Percentiles rank a stretch among this genome's conserved stretches.
phyloP scores from a whole-genome alignment of 2,797 vertebrate genomes.

The Malurus leucopterus region DNA sequence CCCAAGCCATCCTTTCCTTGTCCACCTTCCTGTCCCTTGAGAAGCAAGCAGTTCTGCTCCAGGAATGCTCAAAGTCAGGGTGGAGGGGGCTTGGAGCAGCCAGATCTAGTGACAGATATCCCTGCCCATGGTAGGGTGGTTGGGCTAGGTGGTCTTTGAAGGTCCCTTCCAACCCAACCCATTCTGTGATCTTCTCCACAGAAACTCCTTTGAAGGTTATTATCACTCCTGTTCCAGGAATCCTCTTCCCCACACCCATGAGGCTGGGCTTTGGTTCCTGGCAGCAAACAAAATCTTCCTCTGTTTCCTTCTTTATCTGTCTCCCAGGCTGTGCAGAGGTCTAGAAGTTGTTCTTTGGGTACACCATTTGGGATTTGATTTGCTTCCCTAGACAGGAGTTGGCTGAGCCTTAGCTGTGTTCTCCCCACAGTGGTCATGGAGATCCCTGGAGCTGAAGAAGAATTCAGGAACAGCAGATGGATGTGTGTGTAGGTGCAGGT shows the following conservation, averaged over 20 bases:
- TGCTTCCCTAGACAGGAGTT: background rate
- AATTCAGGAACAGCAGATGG: background rate
- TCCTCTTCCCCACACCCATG: background rate
- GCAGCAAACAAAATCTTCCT: background rate
- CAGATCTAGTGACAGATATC: background rate
- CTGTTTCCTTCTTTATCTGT: background rate
- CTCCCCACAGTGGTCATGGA: rapidly evolving
- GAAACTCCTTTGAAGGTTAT: background rate
- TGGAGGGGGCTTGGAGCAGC: background rate
- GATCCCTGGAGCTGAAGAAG: background rate
- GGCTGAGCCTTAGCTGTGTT: background rate
- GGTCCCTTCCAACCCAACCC: background rate
- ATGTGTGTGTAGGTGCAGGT: background rate
- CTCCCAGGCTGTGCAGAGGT: background rate
- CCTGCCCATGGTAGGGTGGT: background rate
- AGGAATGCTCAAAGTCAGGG: background rate
- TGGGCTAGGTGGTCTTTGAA: background rate
- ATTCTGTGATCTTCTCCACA: background rate
- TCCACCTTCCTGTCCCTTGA: background rate
- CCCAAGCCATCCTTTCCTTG: background rate
- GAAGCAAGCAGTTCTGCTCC: background rate
- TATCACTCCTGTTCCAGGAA: background rate
- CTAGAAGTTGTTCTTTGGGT: background rate
- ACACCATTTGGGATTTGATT: background rate
- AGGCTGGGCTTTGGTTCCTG: background rate